Evolutionary conservation across 2,113 vertebrate species (phyloP), one percentile per base, ranked within the genome.

Genomic region (Elgaria multicarinata): DNA sequence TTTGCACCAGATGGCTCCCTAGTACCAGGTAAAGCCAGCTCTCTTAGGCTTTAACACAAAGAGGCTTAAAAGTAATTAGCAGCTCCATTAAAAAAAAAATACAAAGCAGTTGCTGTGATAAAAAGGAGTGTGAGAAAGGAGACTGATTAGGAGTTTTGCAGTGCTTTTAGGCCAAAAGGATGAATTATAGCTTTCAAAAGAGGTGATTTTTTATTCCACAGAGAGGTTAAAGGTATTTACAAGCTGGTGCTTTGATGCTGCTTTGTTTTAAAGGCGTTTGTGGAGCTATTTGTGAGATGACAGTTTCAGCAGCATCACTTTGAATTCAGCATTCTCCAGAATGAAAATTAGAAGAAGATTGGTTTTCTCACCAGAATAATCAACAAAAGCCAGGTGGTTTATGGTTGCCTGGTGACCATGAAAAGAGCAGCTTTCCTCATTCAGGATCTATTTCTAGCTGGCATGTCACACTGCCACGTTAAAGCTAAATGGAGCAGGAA

Each of bases 31-130:
- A 96, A 96, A 95, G 94, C 93, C 90, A 4, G 78, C 87, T 93
- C 94, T 95, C 94, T 95, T 94, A 93, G 87, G 93, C 94, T 96
- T 96, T 96, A 88, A 79, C 91, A 95, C 91, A 96, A 95, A 96
- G 96, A 95, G 74, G 95, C 94, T 96, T 96, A 95, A 95, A 96
- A 94, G 94, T 94, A 96, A 96, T 96, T 94, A 95, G 93, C 93
- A 95, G 92, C 64, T 87, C 93, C 64, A 83, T 90, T 89, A 92
- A 86, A 86, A 76, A 69, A 76, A 58, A 71, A 39, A 50, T 26
- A 91, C 87, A 75, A 62, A 0, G 79, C 50, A 76, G 69, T 91
- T 87, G 93, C 76, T 91, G 36, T 20, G 13, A 55, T 72, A 79
- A 71, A 90, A 64, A 64, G 69, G 83, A 1, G 28, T 85, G 85